Evolutionary conservation across 2,888 invertebrate species (phyloP), one percentile per base, ranked within the genome.

Genomic region (Rhamphomyia laevipes): DNA sequence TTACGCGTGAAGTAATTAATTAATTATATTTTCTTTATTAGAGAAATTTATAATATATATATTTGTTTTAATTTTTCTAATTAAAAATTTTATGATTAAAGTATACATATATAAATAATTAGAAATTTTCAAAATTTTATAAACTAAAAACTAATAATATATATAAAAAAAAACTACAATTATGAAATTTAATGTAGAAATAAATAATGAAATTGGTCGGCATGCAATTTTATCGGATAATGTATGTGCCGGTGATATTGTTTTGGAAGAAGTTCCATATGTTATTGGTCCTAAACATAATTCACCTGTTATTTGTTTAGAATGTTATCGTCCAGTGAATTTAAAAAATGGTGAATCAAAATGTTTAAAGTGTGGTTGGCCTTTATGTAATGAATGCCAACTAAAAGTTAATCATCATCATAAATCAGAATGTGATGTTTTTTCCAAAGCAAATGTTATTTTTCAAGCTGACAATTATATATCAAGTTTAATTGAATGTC

Each of bases 231-330:
- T 86, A 5, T 74, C 72, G 40, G 77, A 79, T 58, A 73, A 80
- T 61, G 73, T 89, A 54, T 73, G 75, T 50, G 69, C 78, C n/a
- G 88, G 87, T 1, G 84, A 86, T 58, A 66, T 82, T 50, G 78
- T 89, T 52, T 76, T 87, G 56, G 74, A 76, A 37, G 88, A 87
- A 63, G 63, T 70, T 31, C 86, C 89, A 2, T 82, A 87, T 59
- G 79, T 80, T 10, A 75, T 81, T 55, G 89, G 89, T 27, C 89
- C 89, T 2, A 89, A 89, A 73, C 76, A 82, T 59, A 82, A 82
- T 59, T 76, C 77, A 47, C 75, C 76, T 6, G 82, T 85, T 4
- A 69, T 86, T 11, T 90, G 89, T 62, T 74, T 89, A 43, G 81
- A 83, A 31, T 90, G 89, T 65, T 85, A 83, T 64, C 72, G 74